Percentiles rank a stretch among this genome's conserved stretches.
Conservation (phyloP, 2,888 invertebrate species). For the Molanna angustata region DNA sequence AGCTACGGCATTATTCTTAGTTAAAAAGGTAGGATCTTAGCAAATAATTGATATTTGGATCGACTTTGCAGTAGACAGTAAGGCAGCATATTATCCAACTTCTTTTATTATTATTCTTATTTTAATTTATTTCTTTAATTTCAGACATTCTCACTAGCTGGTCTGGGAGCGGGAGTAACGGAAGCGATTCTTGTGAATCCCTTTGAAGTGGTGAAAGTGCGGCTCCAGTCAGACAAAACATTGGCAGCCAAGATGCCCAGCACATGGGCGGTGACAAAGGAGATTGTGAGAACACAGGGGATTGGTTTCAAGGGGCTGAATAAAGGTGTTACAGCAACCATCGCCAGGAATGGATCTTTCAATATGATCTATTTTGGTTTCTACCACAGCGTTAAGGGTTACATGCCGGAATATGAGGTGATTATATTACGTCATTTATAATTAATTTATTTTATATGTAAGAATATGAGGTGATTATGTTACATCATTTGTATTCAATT, state of each 20-base stretch:
- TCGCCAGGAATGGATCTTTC: conserved; percentile 86
- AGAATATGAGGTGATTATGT: no score
- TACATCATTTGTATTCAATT: no score
- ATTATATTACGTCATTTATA: no score
- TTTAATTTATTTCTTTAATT: no score
- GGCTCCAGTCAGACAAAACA: conserved; percentile 72
- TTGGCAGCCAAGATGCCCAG: conserved; percentile 64
- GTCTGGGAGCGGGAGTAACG: conserved; percentile 85
- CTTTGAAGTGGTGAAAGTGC: conserved; percentile 95
- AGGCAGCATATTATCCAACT: no score
- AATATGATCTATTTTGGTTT: conserved; percentile 95
- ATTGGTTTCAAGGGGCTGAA: conserved; percentile 78
- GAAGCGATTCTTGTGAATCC: conserved; percentile 91
- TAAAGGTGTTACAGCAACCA: conserved; percentile 85
- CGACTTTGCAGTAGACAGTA: no score
- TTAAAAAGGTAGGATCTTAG: no score
- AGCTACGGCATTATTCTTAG: no score
- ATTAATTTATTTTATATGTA: no score
- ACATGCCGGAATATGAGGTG: conserved; percentile 64
- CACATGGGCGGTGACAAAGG: conserved; percentile 75
- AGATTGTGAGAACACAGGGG: conserved; percentile 74
- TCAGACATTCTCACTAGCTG: conserved; percentile 85
- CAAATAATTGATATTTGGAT: no score
- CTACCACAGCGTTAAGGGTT: conserved; percentile 86
- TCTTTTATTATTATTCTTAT: no score